A percentile compares a stretch with the other conserved stretches of the same genome.
These are phyloP conservation scores for Glomeris maerens DNA, from an alignment of 1,140 invertebrate species.

Conservation along the genomic window DNA sequence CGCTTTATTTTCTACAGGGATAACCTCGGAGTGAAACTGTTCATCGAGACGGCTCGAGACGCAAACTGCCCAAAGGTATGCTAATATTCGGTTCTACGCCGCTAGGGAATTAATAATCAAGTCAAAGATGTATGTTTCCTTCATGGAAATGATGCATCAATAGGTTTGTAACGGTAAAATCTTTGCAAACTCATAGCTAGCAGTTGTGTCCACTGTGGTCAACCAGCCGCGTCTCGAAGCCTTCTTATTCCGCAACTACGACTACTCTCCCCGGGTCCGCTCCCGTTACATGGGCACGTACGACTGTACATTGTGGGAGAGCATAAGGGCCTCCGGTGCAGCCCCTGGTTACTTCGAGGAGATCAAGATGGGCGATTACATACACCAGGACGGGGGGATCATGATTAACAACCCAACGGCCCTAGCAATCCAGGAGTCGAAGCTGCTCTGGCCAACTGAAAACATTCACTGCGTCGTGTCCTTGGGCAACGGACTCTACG, in stretches of 20 bases:
- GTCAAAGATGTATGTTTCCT: too few relatives aligned
- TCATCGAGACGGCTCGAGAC: conserved; percentile 50
- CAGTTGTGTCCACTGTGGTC: conserved; percentile 63
- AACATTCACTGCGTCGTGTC: conserved; percentile 72
- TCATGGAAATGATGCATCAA: too few relatives aligned
- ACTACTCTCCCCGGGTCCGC: conserved; percentile 52
- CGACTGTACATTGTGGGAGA: conserved; percentile 66
- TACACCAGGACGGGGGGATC: conserved; percentile 78
- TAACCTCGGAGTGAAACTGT: conserved; percentile 46
- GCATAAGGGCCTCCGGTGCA: conserved; percentile 74
- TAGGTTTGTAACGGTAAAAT: too few relatives aligned
- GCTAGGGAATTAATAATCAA: too few relatives aligned
- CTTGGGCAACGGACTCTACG: conserved; percentile 60
- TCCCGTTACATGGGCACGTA: conserved; percentile 65
- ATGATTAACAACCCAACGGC: conserved; percentile 82
- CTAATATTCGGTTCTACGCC: conserved; percentile 8
- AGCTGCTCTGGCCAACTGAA: conserved; percentile 64
- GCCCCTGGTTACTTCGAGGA: conserved; percentile 88
- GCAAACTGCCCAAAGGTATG: conserved; percentile 46
- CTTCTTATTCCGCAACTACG: conserved; percentile 84
- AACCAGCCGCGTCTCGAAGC: conserved; percentile 61
- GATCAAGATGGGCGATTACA: conserved; percentile 52
- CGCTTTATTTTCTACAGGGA: conserved; percentile 26
- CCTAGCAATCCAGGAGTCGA: conserved; percentile 75
- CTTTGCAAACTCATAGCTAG: conserved; percentile 38